Evolutionary conservation across 1,140 invertebrate genomes (phyloP).

Genomic region (Monochamus saltuarius): DNA sequence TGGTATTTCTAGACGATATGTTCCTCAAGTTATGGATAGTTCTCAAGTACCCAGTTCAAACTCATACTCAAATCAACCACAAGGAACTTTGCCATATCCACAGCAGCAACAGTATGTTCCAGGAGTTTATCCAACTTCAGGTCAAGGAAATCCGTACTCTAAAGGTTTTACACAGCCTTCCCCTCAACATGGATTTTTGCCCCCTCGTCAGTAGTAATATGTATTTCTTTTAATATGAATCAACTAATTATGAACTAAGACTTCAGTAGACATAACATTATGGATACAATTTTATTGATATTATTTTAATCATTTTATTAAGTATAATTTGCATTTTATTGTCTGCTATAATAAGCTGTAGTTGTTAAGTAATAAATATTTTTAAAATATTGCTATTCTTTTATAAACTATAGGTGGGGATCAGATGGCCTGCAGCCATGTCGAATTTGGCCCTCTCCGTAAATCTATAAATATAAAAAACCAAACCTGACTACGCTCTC

Average conservation of each 20-base stretch:
- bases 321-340: no score
- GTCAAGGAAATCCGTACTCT: slow-evolving; percentile 46
- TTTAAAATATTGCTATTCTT: no score
- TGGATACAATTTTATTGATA: not conserved
- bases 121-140: slow-evolving; percentile 35
- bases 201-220: slow-evolving; percentile 41
- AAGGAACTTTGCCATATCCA: slow-evolving; percentile 40
- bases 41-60: slow-evolving; percentile 42
- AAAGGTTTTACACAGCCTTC: slow-evolving; percentile 46
- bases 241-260: not conserved
- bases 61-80: slow-evolving; percentile 40
- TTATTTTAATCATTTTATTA: no score
- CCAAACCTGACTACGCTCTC: no score
- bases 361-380: no score
- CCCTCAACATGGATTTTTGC: slow-evolving; percentile 44
- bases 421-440: no score
- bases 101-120: slow-evolving; percentile 41
- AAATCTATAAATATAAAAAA: no score
- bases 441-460: no score
- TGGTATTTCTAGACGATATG: slow-evolving; percentile 35
- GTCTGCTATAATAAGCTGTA: no score
- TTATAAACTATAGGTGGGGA: no score
- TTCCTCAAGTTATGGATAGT: slow-evolving; percentile 42
- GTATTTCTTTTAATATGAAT: slow-evolving; percentile 6
- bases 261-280: slow-evolving; percentile 1